These are phyloP conservation scores for Enteromius argenteus DNA, from an alignment of 2,797 vertebrate genomes.

Conservation along the genomic window DNA sequence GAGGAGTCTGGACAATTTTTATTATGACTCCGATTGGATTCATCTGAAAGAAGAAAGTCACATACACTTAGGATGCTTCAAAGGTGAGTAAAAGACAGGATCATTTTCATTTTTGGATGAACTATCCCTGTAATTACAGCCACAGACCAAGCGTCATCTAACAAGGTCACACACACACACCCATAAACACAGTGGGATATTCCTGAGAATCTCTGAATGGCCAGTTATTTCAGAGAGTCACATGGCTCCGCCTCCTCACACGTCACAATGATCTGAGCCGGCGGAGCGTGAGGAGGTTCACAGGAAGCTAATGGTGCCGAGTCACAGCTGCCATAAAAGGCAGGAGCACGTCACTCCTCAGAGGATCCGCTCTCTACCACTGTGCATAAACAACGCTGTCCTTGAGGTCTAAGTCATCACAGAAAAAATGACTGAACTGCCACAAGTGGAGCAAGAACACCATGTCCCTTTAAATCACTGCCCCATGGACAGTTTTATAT, in stretches of 20 bases:
- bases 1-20: too few species aligned
- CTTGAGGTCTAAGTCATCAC: slow-evolving; percentile 18
- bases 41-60: too few species aligned
- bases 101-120: too few species aligned
- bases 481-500: background rate
- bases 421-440: slow-evolving; percentile 3
- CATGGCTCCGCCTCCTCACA: background rate
- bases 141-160: background rate
- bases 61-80: too few species aligned
- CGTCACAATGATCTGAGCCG: slow-evolving; percentile 11
- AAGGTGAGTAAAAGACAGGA: too few species aligned
- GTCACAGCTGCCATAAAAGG: slow-evolving; percentile 22
- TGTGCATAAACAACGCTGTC: slow-evolving; percentile 13
- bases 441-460: background rate
- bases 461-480: background rate
- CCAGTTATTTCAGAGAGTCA: slow-evolving; percentile 1
- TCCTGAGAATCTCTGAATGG: slow-evolving; percentile 9
- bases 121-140: background rate
- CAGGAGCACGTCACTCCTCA: slow-evolving; percentile 17
- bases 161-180: slow-evolving; percentile 16
- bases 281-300: slow-evolving; percentile 7
- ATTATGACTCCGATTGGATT: too few species aligned
- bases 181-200: slow-evolving; percentile 15
- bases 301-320: slow-evolving; percentile 14
- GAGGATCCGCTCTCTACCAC: background rate